phyloP scores from a whole-genome alignment of 2,113 vertebrate genomes.

The Ovis canadensis region DNA sequence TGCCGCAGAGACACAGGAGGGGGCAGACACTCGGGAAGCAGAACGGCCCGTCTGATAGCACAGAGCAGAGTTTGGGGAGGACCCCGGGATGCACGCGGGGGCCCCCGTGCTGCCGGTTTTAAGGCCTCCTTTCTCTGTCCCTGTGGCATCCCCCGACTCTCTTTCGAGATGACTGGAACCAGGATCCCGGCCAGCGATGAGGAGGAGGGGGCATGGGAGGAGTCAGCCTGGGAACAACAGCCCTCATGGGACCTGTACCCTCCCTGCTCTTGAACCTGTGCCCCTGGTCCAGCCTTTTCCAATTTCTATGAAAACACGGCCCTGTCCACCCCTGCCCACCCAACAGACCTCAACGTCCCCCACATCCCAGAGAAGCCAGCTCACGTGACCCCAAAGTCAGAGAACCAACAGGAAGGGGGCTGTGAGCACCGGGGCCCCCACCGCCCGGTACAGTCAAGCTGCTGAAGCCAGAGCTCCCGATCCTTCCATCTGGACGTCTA shows the following conservation, averaged over 20 bases:
- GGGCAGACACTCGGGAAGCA: neutral
- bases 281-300: neutral
- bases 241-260: neutral
- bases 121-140: neutral
- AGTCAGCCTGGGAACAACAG: neutral
- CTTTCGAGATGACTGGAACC: neutral
- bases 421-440: fast-evolving
- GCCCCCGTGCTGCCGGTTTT: no score
- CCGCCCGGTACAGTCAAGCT: fast-evolving
- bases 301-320: neutral
- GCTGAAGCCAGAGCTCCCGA: neutral
- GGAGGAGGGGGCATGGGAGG: fast-evolving
- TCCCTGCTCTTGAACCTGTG: neutral
- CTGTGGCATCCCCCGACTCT: fast-evolving
- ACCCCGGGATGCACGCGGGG: fast-evolving
- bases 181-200: neutral
- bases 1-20: neutral
- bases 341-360: neutral
- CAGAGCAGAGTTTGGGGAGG: neutral
- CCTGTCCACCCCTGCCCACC: fast-evolving
- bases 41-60: fast-evolving
- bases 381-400: neutral
- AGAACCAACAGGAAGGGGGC: neutral
- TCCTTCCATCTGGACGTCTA: neutral
- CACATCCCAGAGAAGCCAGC: neutral